Conservation (phyloP, 1,140 invertebrate species). For the Brachionus paranguensis region DNA sequence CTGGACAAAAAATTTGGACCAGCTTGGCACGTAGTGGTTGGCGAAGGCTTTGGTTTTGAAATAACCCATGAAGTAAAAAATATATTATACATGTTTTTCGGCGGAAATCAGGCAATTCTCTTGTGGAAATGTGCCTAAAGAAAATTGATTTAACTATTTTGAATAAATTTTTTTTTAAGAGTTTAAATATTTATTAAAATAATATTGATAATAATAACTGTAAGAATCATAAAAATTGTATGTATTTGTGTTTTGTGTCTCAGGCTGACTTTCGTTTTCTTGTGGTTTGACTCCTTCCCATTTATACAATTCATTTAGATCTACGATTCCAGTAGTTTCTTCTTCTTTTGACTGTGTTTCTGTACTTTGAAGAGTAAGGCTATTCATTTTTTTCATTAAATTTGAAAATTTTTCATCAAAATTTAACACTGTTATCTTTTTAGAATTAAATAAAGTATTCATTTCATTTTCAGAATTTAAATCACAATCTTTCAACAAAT, state of each 20-base stretch:
- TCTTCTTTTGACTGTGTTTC: not conserved
- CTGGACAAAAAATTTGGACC: conserved; percentile 90
- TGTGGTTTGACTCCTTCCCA: not conserved
- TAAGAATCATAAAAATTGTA: not conserved
- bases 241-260: not conserved
- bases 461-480: not conserved
- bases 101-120: conserved; percentile 77
- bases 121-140: conserved; percentile 75
- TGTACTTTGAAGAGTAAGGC: not conserved
- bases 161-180: not conserved
- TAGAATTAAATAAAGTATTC: not conserved
- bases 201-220: not conserved
- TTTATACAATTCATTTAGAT: conserved; percentile 15
- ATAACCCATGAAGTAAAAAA: conserved; percentile 81
- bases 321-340: not conserved
- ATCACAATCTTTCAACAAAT: not conserved
- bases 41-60: conserved; percentile 87
- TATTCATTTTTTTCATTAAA: not conserved
- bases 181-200: conserved; percentile 38
- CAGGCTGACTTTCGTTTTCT: not conserved
- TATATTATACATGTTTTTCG: conserved; percentile 83
- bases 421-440: not conserved
- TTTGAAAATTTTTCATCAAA: not conserved
- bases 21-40: conserved; percentile 83
- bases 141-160: not conserved